These are phyloP conservation scores for Boloria euphrosyne DNA, from an alignment of 2,888 invertebrate genomes.

Conservation along the genomic window DNA sequence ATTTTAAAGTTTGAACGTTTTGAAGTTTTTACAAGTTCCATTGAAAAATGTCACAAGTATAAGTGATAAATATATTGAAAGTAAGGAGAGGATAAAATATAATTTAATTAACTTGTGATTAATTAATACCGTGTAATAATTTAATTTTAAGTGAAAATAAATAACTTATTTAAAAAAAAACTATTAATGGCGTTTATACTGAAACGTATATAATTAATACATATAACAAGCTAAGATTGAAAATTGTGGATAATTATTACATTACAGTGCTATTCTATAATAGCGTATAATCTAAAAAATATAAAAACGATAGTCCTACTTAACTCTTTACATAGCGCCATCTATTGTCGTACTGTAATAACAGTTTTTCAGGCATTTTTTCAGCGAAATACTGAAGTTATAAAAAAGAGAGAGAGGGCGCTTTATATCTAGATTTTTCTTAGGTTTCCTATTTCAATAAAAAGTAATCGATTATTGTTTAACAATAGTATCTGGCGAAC, in stretches of 20 bases:
- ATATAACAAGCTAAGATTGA: background rate
- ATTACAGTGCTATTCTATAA: background rate
- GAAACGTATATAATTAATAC: background rate
- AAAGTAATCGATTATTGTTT: constrained; percentile 19
- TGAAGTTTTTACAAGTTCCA: too few relatives aligned
- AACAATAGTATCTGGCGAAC: constrained; percentile 7
- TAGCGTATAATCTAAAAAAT: background rate
- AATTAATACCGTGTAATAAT: too few relatives aligned
- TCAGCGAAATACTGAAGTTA: constrained; percentile 42
- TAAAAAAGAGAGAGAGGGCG: constrained; percentile 62
- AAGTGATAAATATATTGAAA: too few relatives aligned
- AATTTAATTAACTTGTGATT: too few relatives aligned
- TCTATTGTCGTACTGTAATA: constrained; percentile 48
- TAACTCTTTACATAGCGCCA: constrained; percentile 49
- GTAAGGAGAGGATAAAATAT: too few relatives aligned
- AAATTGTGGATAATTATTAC: background rate
- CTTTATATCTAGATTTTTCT: constrained; percentile 18
- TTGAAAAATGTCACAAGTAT: too few relatives aligned
- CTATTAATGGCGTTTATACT: too few relatives aligned
- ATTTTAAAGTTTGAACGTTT: too few relatives aligned
- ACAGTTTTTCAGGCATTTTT: constrained; percentile 56
- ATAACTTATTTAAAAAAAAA: too few relatives aligned
- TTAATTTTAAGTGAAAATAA: too few relatives aligned
- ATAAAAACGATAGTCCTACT: constrained; percentile 33
- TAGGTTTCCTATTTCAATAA: constrained; percentile 14